Base-by-base conservation (phyloP, 2,797 vertebrate genomes). In the Propithecus perrieri region DNA sequence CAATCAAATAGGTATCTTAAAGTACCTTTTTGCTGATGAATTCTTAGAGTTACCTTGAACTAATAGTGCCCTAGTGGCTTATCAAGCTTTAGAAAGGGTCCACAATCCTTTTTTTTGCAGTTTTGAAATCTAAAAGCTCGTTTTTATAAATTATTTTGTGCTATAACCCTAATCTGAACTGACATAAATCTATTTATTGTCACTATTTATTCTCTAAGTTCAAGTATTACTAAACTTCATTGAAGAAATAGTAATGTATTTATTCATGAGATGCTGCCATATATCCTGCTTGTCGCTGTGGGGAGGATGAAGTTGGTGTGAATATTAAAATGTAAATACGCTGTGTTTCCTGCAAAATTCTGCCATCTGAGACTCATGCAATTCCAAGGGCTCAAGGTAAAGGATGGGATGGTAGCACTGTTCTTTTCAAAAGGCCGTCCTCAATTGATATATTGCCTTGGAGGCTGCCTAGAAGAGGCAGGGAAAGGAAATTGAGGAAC, bases 81-180 rank as follows among this genome's bases (percentile, higher is more conserved):
- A 55, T 76, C 84, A 74, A 9, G 7, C 59, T 24, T 48, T 65
- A 28, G 8, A 46, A 33, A 50, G 14, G 33, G 17, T 28, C 17
- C 1, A 7, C 2, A 5, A 50, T 63, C 1, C 15, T 38, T 63
- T 59, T 59, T 88, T 30, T 15, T 89, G 22, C 7, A 12, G 17
- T 61, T 75, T 30, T 72, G 48, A 91, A 75, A 63, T 13, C 72
- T 26, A 46, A 48, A 76, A 89, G 26, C 43, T 83, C 24, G 20
- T 85, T 93, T 91, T 74, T 55, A 50, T 76, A 53, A 80, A 41
- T 86, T 65, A 43, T 30, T 85, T 94, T 33, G 2, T 50, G 4
- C 22, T 78, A 0, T 76, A 18, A 81, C 46, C 3, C 8, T 87
- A n/a, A 24, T 63, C 48, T 87, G 26, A 65, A 63, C 35, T 63